These are phyloP conservation scores for Leptinotarsa peninsularis DNA, from an alignment of 2,888 invertebrate species.

Conservation along the genomic window DNA sequence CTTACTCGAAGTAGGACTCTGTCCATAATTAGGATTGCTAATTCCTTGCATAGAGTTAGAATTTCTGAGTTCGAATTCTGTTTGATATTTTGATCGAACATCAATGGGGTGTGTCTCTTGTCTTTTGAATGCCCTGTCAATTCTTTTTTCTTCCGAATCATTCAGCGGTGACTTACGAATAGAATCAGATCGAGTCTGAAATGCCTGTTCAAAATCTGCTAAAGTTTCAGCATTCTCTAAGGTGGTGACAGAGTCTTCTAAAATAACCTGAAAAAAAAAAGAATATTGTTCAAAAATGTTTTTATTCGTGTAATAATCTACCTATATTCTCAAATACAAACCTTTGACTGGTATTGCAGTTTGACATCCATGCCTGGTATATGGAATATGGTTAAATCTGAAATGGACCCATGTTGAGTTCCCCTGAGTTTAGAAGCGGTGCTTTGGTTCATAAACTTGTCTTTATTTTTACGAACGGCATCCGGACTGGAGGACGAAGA, in stretches of 20 bases:
- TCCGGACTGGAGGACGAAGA: constrained; percentile 63
- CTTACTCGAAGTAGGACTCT: constrained; percentile 58
- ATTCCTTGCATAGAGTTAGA: constrained; percentile 63
- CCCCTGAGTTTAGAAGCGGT: constrained; percentile 61
- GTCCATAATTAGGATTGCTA: constrained; percentile 64
- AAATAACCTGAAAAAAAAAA: constrained; percentile 47
- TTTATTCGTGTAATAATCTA: no score
- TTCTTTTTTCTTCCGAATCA: constrained; percentile 60
- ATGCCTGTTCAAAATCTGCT: constrained; percentile 57
- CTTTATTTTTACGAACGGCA: constrained; percentile 63
- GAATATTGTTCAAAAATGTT: no score
- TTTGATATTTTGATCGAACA: constrained; percentile 45
- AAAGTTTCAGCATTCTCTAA: constrained; percentile 39
- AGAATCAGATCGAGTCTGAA: constrained; percentile 46
- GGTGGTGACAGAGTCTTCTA: constrained; percentile 42
- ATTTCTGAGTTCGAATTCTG: constrained; percentile 50
- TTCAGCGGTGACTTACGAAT: constrained; percentile 41
- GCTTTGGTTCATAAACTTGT: constrained; percentile 59
- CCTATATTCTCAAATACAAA: constrained; percentile 38
- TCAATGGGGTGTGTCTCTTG: constrained; percentile 56
- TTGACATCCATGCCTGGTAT: constrained; percentile 90
- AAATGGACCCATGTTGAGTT: constrained; percentile 65
- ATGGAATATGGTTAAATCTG: constrained; percentile 88
- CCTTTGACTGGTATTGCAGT: constrained; percentile 65
- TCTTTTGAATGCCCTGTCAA: constrained; percentile 63